phyloP scores from a whole-genome alignment of 2,888 invertebrate genomes.

The Idaea dimidiata region DNA sequence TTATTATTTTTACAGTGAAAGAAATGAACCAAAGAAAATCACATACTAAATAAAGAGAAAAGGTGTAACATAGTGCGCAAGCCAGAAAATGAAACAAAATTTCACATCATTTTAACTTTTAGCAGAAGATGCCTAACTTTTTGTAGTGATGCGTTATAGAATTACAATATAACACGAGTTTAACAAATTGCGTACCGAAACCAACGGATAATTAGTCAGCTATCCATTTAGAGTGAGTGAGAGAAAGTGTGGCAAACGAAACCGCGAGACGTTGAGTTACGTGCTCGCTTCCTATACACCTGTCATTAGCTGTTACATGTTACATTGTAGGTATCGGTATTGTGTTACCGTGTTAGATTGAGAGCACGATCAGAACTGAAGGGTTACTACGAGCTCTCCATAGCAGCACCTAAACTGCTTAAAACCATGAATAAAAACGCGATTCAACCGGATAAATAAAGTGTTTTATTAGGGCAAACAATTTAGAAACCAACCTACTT shows the following conservation, averaged over 20 bases:
- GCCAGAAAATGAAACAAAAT: too few relatives aligned
- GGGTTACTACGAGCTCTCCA: not conserved
- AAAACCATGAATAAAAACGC: too few relatives aligned
- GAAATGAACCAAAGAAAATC: not conserved
- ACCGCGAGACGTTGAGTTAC: not conserved
- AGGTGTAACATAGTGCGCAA: too few relatives aligned
- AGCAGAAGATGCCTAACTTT: too few relatives aligned
- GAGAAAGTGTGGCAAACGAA: not conserved
- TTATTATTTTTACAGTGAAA: not conserved
- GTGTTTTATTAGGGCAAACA: too few relatives aligned
- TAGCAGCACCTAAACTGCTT: not conserved
- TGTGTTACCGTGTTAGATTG: not conserved
- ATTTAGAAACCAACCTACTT: too few relatives aligned
- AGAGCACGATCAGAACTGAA: not conserved
- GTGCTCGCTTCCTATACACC: not conserved
- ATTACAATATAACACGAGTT: too few relatives aligned
- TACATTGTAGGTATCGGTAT: not conserved
- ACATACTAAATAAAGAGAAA: not conserved
- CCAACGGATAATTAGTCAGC: not conserved
- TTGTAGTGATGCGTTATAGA: too few relatives aligned
- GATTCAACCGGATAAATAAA: too few relatives aligned
- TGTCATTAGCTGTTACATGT: not conserved
- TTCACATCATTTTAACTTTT: too few relatives aligned
- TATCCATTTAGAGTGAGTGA: not conserved
- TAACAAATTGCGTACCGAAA: not conserved